Evolutionary conservation across 1,140 invertebrate genomes (phyloP), one percentile per base, ranked within the genome.

Genomic region (Bombus difficillimus): DNA sequence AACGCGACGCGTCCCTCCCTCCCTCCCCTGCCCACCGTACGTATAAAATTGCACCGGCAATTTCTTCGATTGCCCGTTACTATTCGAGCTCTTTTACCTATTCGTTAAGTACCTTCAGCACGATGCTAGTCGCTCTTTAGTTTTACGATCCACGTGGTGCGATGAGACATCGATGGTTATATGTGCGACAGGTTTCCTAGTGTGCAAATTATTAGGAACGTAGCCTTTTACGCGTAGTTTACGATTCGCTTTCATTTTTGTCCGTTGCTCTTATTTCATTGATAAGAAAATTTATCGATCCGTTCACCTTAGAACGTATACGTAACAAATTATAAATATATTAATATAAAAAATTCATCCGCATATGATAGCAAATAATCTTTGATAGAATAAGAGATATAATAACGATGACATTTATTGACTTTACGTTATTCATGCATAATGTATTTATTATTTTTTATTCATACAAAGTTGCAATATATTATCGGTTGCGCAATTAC

Each of bases 51-150:
- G 37, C 41, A 12, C 13, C 13, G 12, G 69, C 71, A 64, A 75
- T 75, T 82, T 34, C 41, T 82, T 74, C 71, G 53, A 64, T 82
- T 32, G n/a, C 71, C 41, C 6, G 37, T 1, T 22, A 6, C 37
- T 39, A 18, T 13, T n/a, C 12, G 2, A 6, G 28, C 8, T 37
- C 43, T n/a, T 53, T 80, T 47, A 32, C 41, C 47, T 39, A 81
- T 71, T 59, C 69, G 47, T 69, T 53, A 43, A 71, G 66, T 57
- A 71, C 32, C 34, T 37, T 1, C 9, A 22, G 41, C 59, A 28
- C 59, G 57, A 43, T n/a, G 34, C 22, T 41, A 41, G 75, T 39
- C 75, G 22, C 34, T 62, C 37, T 77, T 57, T 59, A 22, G 34
- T 59, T 62, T 59, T 77, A 77, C 37, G 53, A 77, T 28, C 8